Conservation (phyloP, 2,113 vertebrate species). For the Centrocercus urophasianus region DNA sequence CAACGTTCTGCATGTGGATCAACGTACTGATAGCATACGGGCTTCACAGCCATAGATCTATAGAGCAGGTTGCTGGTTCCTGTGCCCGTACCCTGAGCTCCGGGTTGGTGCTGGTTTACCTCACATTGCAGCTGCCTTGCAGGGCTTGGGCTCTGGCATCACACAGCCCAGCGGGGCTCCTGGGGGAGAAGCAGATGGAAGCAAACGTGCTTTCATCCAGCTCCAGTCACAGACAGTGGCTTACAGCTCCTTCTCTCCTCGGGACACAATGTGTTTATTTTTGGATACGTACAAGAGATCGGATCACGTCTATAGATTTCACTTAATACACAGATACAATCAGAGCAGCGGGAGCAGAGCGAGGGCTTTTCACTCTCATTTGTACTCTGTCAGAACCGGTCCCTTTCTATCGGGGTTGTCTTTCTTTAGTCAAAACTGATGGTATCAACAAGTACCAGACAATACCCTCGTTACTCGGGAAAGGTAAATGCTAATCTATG, state of each 20-base stretch:
- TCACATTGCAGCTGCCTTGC: rapidly evolving
- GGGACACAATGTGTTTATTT: constrained; percentile 55
- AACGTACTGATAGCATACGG: background rate
- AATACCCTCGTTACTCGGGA: background rate
- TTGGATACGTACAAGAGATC: background rate
- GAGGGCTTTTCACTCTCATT: background rate
- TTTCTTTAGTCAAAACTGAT: constrained; percentile 11
- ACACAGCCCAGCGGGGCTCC: background rate
- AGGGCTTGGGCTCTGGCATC: background rate
- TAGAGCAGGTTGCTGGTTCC: background rate
- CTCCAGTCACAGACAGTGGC: background rate
- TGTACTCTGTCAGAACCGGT: background rate
- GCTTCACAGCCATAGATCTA: background rate
- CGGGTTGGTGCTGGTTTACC: rapidly evolving
- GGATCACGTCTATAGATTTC: background rate
- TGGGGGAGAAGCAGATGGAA: background rate
- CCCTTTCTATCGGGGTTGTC: background rate
- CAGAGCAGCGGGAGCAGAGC: background rate
- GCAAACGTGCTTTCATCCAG: background rate
- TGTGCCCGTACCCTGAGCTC: background rate
- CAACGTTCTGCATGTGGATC: background rate
- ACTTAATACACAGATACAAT: constrained; percentile 30
- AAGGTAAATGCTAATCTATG: constrained; percentile 61
- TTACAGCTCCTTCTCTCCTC: background rate
- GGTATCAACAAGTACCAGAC: constrained; percentile 62